Conservation (phyloP, 2,797 vertebrate genomes). For the Chiloscyllium punctatum region DNA sequence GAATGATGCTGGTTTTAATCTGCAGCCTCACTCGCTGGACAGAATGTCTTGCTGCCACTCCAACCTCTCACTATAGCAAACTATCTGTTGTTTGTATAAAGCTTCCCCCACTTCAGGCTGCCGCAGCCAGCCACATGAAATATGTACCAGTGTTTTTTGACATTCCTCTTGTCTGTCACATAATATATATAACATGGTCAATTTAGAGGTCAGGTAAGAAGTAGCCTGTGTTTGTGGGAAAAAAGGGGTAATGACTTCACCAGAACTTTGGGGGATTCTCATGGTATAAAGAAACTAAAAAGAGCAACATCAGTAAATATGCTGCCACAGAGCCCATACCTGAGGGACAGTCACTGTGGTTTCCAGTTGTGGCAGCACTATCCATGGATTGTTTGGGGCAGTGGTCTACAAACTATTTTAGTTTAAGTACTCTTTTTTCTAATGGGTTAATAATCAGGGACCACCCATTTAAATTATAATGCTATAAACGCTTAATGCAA, state of each 20-base stretch:
- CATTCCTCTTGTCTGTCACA: background rate
- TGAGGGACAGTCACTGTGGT: background rate
- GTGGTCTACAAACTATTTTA: background rate
- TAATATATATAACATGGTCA: no score
- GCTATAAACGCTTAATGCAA: background rate
- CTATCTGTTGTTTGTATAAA: background rate
- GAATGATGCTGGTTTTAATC: background rate
- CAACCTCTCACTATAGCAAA: background rate
- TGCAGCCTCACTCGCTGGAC: background rate
- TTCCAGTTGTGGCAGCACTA: no score
- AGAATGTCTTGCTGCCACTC: background rate
- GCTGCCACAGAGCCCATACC: background rate
- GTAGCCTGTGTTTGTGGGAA: background rate
- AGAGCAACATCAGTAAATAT: background rate
- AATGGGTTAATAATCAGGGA: background rate
- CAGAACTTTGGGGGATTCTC: background rate
- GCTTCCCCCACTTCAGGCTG: background rate
- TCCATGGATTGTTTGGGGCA: background rate
- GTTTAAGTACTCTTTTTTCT: background rate
- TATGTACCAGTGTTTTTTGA: background rate
- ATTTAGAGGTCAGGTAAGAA: background rate
- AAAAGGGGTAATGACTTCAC: background rate
- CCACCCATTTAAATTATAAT: background rate
- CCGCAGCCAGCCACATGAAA: background rate
- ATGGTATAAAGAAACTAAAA: background rate